These are phyloP conservation scores for Cliona cf. orientalis DNA, from an alignment of 37 sponge, comb jelly and placozoan genomes.

Conservation along the genomic window DNA sequence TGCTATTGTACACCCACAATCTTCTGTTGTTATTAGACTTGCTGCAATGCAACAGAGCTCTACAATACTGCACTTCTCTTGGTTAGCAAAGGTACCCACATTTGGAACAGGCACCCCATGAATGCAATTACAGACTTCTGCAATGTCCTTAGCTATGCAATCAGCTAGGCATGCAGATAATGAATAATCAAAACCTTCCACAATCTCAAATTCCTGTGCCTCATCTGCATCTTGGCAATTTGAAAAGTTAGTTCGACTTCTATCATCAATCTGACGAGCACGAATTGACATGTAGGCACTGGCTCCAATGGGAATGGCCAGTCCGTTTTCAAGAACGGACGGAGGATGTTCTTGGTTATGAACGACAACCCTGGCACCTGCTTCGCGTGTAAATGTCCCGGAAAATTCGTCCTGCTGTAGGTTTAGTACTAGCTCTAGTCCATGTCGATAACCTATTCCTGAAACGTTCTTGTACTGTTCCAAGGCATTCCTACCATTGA, in stretches of 20 bases:
- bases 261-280: neutral
- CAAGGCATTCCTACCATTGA: constrained; percentile 12
- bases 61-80: neutral
- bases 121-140: constrained; percentile 13
- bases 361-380: constrained; percentile 3
- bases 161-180: constrained; percentile 26
- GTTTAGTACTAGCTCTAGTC: constrained; percentile 18
- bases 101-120: neutral
- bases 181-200: constrained; percentile 5
- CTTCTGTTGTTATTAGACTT: neutral
- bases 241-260: neutral
- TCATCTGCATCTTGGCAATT: neutral
- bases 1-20: neutral
- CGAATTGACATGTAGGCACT: constrained; percentile 21
- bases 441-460: constrained; percentile 23
- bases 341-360: constrained; percentile 10
- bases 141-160: neutral
- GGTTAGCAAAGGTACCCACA: neutral
- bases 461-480: neutral
- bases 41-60: constrained; percentile 20
- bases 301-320: constrained; percentile 4
- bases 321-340: neutral
- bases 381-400: constrained; percentile 9
- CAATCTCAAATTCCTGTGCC: neutral
- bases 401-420: constrained; percentile 18